Base-by-base conservation (phyloP, 2,113 vertebrate species). In the Scomber scombrus region DNA sequence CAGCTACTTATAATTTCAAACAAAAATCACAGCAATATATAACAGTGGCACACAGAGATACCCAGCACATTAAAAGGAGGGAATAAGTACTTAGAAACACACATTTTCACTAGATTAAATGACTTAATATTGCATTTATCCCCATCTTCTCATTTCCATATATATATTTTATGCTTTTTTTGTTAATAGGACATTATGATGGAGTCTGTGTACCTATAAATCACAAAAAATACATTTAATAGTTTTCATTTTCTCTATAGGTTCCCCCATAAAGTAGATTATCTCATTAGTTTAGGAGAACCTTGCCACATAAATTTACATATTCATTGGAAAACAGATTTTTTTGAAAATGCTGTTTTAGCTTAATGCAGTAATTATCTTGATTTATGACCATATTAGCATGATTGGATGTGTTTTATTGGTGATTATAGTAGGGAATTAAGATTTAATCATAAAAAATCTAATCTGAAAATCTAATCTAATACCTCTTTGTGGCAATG, bases 1-100 rank as follows among this genome's bases (percentile, higher is more conserved):
- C 40, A 40, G 23, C 68, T 47, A 31, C 21, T 52, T 47, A 75
- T 76, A 34, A 71, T 62, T 75, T 12, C 18, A 77, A 62, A 78
- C 13, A 23, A 43, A 15, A 73, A 66, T 64, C 50, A 5, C 18
- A 72, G 67, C 56, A 50, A 50, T 11, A 8, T 73, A 23, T 7
- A 19, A 18, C 11, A 7, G 2, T 40, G 11, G 34, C 34, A 45
- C 46, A 23, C 2, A 2, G 21, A 19, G 16, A 15, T 6, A 51
- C 3, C 9, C 10, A 0, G 23, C 12, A 26, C 65, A 67, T 76
- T 23, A 3, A 55, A 40, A 51, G 10, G 45, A 63, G 16, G 14
- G 2, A 15, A 47, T 51, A n/a, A 63, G 14, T 13, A 15, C 49
- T 6, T 26, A 11, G 51, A n/a, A 2, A 9, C 2, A 40, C 47